Base-by-base conservation (phyloP, 2,888 invertebrate species). In the Stegophylla sp. region DNA sequence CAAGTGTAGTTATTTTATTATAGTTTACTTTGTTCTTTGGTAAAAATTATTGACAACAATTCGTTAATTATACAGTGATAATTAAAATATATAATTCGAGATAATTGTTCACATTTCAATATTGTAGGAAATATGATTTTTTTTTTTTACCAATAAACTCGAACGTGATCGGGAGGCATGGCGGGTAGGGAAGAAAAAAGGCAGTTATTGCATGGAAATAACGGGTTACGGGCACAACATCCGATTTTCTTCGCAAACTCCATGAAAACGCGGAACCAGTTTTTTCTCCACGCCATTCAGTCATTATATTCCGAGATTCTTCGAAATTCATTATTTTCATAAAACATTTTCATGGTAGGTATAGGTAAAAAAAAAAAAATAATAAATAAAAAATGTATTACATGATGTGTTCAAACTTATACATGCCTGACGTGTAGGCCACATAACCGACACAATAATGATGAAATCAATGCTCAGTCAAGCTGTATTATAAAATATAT, bases 151-250 rank as follows among this genome's bases (percentile, higher is more conserved):
- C 45, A 13, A 9, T 10, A 0, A 15, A 63, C 48, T 48, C 34
- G 1, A 15, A 63, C 63, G 63, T 63, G 74, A 63, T 48, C 74
- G 20, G 10, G 23, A 23, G 56, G 20, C 34, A n/a, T n/a, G n/a
- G n/a, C n/a, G n/a, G 20, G 74, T 7, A 4, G 15, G 63, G 5
- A 51, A 63, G 63, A 48, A 75, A 74, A 63, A 48, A 20, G 63
- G 63, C 41, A 63, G 51, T 51, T 63, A 63, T 34, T 61, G 63
- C 23, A 34, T 41, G 63, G 34, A 75, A 63, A 75, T 79, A 79
- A 79, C 79, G 79, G 79, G 79, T 79, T 63, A 71, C 79, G 59
- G 43, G 79, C 79, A 79, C 79, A 79, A 79, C 79, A 79, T 79
- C 79, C 79, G 79, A 79, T 79, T 79, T 79, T 79, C 79, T 63